Conservation (phyloP, 2,113 vertebrate genomes). For the Centropus unirufus region DNA sequence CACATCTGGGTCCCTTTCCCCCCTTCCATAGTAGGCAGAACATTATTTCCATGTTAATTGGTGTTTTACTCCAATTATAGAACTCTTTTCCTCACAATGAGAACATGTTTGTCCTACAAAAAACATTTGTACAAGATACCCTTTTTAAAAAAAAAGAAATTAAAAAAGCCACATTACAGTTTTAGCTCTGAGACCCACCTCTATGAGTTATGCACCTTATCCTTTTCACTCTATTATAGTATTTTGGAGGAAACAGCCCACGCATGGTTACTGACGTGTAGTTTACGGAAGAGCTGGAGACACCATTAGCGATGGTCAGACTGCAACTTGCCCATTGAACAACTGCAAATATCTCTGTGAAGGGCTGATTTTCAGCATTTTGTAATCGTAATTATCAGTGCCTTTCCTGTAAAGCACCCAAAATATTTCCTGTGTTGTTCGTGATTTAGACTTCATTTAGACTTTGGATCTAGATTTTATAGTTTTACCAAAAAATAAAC, state of each 20-base stretch:
- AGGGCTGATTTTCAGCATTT: neutral
- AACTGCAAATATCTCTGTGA: neutral
- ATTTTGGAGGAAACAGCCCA: neutral
- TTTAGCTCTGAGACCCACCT: neutral
- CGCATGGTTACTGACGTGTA: neutral
- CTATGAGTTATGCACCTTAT: neutral
- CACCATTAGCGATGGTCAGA: neutral
- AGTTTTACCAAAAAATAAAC: neutral
- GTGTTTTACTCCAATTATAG: neutral
- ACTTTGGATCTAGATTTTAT: neutral
- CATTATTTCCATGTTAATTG: neutral
- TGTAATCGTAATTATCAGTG: neutral
- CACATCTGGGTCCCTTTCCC: neutral
- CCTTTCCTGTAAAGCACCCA: neutral
- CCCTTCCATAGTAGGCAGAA: rapidly evolving
- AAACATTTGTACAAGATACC: neutral
- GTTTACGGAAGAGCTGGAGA: neutral
- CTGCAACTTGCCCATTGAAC: neutral
- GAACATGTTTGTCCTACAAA: neutral
- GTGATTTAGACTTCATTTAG: neutral
- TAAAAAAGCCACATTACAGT: neutral
- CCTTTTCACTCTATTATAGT: neutral
- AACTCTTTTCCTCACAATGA: neutral
- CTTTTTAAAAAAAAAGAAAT: neutral
- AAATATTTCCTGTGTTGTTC: neutral